Evolutionary conservation across 2,888 invertebrate genomes (phyloP).

Genomic region (Muschampia plurimacula): DNA sequence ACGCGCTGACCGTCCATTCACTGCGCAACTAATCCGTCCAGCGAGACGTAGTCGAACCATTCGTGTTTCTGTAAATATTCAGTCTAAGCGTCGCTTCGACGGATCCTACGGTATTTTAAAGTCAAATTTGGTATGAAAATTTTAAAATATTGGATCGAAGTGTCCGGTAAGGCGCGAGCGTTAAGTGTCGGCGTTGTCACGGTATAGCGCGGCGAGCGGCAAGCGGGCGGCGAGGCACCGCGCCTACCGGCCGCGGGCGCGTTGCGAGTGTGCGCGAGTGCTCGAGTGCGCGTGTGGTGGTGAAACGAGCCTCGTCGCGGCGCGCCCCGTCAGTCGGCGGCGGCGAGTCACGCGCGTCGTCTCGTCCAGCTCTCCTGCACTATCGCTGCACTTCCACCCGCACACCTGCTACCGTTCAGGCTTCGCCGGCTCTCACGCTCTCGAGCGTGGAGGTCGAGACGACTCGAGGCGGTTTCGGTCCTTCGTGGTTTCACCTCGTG

Average conservation of each 20-base stretch:
- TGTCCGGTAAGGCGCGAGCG: slow-evolving; percentile 57
- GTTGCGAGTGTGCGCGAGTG: slow-evolving; percentile 78
- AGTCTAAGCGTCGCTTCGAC: slow-evolving; percentile 62
- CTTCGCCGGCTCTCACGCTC: slow-evolving; percentile 78
- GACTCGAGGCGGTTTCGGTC: slow-evolving; percentile 68
- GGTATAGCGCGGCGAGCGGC: slow-evolving; percentile 56
- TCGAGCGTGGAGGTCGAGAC: slow-evolving; percentile 77
- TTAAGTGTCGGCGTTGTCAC: slow-evolving; percentile 48
- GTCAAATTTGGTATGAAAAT: slow-evolving; percentile 79
- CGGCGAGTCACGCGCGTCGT: slow-evolving; percentile 81
- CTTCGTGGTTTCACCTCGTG: slow-evolving; percentile 55
- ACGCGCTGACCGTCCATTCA: slow-evolving; percentile 79
- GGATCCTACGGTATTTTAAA: slow-evolving; percentile 76
- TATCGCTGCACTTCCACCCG: slow-evolving; percentile 66
- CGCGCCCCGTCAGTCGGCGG: slow-evolving; percentile 84
- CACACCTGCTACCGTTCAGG: slow-evolving; percentile 73
- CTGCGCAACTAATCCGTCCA: slow-evolving; percentile 74
- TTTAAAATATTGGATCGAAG: slow-evolving; percentile 73
- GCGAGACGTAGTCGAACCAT: slow-evolving; percentile 55
- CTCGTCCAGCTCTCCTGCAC: slow-evolving; percentile 68
- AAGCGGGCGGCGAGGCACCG: slow-evolving; percentile 52
- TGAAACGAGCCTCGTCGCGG: slow-evolving; percentile 73
- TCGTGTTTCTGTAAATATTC: slow-evolving; percentile 74
- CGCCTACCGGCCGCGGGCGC: slow-evolving; percentile 51
- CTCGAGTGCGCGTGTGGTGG: slow-evolving; percentile 70